Evolutionary conservation across 2,888 invertebrate species (phyloP), one percentile per base, ranked within the genome.

Genomic region (Cistogaster globosa): DNA sequence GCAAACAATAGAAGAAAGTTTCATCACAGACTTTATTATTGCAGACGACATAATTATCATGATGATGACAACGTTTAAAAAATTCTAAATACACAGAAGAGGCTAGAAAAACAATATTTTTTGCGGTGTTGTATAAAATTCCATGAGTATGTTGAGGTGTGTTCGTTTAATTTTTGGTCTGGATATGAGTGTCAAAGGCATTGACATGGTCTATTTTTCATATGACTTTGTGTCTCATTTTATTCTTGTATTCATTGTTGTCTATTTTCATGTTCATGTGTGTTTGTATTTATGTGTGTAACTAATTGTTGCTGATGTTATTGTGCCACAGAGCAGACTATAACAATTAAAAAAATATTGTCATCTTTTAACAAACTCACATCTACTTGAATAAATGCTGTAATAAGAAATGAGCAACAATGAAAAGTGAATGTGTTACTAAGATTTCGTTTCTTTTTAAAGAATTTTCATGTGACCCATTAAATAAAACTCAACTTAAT

Each of bases 161-260:
- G 1, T 3, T 3, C 32, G 3, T 48, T 16, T 12, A 12, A 12
- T 48, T 48, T n/a, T 6, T 48, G 12, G 51, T 72, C 42, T 55
- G 45, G 2, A 32, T 55, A 62, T 38, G 53, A 58, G 69, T 79
- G 83, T 65, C 57, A 69, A 57, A 79, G 79, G 63, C 79, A 79
- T 79, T 83, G 83, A 83, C 83, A 75, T 79, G 69, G 78, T 63
- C 74, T 69, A 75, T 69, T 75, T 78, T 69, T 71, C 14, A 42
- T 53, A 26, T 60, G 38, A 60, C 36, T 51, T 58, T 68, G 18
- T 62, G 2, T 42, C 12, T 32, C 32, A 32, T 71, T 36, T 60
- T n/a, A 48, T 60, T 57, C 45, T 51, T 32, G 55, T 20, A 57
- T n/a, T 22, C 18, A 42, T 8, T 63, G 53, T 76, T 67, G 5